phyloP scores from a whole-genome alignment of 2,797 vertebrate genomes.

The Tangara arthus region DNA sequence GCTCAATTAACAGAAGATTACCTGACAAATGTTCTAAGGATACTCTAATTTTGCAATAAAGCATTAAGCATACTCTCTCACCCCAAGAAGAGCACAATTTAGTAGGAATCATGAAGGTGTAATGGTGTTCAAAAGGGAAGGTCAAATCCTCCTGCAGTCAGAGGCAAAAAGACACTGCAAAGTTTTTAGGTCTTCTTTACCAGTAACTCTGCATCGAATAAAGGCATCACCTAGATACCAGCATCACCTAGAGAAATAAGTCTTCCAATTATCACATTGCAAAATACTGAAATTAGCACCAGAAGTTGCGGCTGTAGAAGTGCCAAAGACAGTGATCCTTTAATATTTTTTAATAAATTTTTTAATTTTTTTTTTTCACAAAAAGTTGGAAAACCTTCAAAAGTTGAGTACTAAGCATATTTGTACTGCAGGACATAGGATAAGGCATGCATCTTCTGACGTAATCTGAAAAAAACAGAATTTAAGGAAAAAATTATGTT shows the following conservation, averaged over 20 bases:
- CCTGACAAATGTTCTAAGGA: not conserved
- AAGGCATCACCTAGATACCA: not conserved
- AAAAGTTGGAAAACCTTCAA: not conserved
- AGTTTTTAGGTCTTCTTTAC: not conserved
- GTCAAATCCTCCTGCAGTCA: not conserved
- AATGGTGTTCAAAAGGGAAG: not conserved
- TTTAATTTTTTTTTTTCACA: not conserved
- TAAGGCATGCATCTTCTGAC: not conserved
- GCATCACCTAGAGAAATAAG: not conserved
- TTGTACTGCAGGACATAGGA: not conserved
- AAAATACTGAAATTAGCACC: not conserved
- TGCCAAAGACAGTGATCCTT: accelerated
- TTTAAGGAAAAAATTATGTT: not conserved
- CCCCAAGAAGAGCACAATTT: not conserved
- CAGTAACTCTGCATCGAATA: not conserved
- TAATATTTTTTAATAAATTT: not conserved
- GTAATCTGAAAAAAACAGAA: not conserved
- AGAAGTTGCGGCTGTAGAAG: not conserved
- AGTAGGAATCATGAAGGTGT: not conserved
- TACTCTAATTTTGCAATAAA: not conserved
- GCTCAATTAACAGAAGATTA: not conserved
- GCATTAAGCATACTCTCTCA: not conserved
- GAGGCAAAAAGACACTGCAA: not conserved
- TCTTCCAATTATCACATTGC: not conserved
- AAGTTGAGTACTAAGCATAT: not conserved